A percentile compares a stretch with the other conserved stretches of the same genome.
Evolutionary conservation across 2,797 vertebrate genomes (phyloP).

Genomic region (Euphonia xanthogaster): DNA sequence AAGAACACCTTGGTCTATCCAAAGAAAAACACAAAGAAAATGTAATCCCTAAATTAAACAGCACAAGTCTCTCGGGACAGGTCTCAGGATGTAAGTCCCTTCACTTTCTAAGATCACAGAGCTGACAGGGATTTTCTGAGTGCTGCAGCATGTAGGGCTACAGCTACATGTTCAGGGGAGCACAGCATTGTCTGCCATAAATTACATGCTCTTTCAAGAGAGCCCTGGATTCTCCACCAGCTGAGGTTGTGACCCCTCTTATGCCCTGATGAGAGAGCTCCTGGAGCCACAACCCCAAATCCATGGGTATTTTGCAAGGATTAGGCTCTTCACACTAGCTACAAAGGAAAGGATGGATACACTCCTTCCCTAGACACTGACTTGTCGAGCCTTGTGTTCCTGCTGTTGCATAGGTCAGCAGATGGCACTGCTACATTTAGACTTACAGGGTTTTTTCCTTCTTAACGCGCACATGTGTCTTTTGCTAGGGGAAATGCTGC

Average conservation of each 20-base stretch:
- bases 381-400: background rate
- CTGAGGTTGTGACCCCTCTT: background rate
- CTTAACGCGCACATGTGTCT: background rate
- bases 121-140: background rate
- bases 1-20: background rate
- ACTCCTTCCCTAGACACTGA: background rate
- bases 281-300: background rate
- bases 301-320: background rate
- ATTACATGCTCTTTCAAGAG: background rate
- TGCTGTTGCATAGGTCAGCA: constrained; percentile 58
- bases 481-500: constrained; percentile 40
- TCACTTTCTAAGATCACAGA: background rate
- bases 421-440: constrained; percentile 69
- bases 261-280: background rate
- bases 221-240: background rate
- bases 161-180: background rate
- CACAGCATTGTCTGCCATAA: background rate
- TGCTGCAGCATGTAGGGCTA: background rate
- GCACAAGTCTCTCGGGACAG: background rate
- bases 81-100: background rate
- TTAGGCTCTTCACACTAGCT: background rate
- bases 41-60: background rate
- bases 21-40: background rate
- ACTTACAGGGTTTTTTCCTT: background rate
- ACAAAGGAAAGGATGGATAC: background rate